Evolutionary conservation across 2,888 invertebrate species (phyloP).

Genomic region (Dasypogon diadema): DNA sequence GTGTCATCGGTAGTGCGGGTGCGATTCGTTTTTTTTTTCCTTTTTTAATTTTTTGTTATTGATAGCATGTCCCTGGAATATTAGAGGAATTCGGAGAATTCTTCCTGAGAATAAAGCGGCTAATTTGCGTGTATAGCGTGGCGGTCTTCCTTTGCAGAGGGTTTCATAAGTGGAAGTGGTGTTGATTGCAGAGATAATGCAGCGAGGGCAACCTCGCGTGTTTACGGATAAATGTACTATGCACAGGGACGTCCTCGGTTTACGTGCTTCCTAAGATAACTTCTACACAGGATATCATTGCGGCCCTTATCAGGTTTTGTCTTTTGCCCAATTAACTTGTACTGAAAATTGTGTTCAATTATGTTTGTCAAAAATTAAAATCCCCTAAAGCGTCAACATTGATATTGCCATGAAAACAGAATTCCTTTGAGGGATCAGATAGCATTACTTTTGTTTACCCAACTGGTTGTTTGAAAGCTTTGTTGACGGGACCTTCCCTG

Average conservation of each 20-base stretch:
- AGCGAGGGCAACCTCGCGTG: neutral
- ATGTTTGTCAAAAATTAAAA: neutral
- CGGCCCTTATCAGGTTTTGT: neutral
- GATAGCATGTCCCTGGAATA: neutral
- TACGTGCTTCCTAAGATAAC: too few species aligned
- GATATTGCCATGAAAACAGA: conserved; percentile 7
- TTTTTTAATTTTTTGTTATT: neutral
- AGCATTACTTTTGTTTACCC: conserved; percentile 32
- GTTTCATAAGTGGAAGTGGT: conserved; percentile 44
- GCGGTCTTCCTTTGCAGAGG: too few species aligned
- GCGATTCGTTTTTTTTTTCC: neutral
- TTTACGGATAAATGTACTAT: too few species aligned
- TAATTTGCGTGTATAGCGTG: too few species aligned
- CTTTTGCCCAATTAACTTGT: conserved; percentile 19
- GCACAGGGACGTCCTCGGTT: too few species aligned
- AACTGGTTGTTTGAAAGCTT: conserved; percentile 48
- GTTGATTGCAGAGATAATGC: conserved; percentile 34
- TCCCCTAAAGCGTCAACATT: neutral
- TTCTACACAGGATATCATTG: neutral
- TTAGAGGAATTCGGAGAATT: conserved; percentile 2
- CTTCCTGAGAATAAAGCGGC: too few species aligned
- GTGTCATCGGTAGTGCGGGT: neutral
- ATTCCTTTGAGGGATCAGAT: conserved; percentile 33
- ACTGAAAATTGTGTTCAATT: conserved; percentile 4
- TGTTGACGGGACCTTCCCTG: neutral